Evolutionary conservation across 1,140 invertebrate genomes (phyloP), one percentile per base, ranked within the genome.

Genomic region (Eueides isabella): DNA sequence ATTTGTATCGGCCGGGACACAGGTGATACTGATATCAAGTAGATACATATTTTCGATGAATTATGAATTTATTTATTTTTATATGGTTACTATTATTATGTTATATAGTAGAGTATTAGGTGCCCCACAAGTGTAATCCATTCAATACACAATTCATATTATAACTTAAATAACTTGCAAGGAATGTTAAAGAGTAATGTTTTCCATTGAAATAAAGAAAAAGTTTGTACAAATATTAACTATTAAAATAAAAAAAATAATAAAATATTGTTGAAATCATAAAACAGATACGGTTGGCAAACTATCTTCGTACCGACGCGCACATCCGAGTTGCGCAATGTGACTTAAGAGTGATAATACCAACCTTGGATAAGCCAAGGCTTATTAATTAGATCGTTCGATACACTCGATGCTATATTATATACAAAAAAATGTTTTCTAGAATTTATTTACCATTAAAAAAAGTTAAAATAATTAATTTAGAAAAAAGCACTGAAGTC

Each of bases 321-420:
- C 85, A 78, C 73, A 85, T 90, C 88, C 88, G 85, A 84, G 64
- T 88, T 87, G 80, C 81, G 79, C 61, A 80, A 88, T 63, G 71
- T 75, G 71, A 73, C 65, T 80, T 84, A 83, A 79, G 73, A 78
- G 78, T 77, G 78, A 85, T 84, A 80, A 85, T 80, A 69, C 72
- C 61, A 76, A 75, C 88, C 88, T 90, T 88, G 85, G 66, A 69
- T 70, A 67, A 76, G 72, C 77, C 85, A 88, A 89, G 84, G 86
- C 76, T 74, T 78, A 77, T 77, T 83, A 85, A 87, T 84, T 82
- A 80, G 78, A 81, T 72, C 77, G 74, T 72, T 74, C 75, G 68
- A 73, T 79, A 74, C 67, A 61, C 63, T 28, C 62, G 61, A 63
- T 70, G 70, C 72, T 74, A 66, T 72, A 67, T 67, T 74, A 48